Conservation (phyloP, 2,888 invertebrate genomes). For the Chloroclystis v-ata region DNA sequence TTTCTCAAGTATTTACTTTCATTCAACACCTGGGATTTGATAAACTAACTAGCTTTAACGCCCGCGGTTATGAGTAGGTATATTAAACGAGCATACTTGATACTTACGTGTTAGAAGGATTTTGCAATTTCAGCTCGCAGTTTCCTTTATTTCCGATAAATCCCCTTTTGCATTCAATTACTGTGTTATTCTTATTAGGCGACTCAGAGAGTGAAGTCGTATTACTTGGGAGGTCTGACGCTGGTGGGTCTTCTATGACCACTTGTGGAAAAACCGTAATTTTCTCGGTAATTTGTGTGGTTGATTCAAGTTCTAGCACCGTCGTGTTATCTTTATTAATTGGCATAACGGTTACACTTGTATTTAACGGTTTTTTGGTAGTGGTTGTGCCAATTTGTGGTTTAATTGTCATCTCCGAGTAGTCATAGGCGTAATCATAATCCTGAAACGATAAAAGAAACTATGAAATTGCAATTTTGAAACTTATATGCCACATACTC, state of each 20-base stretch:
- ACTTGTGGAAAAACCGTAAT: constrained; percentile 29
- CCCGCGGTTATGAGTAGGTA: too few species aligned
- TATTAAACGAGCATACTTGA: too few species aligned
- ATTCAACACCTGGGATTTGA: too few species aligned
- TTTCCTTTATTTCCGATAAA: constrained; percentile 60
- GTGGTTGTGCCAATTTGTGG: constrained; percentile 71
- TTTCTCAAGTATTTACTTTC: too few species aligned
- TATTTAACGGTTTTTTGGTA: constrained; percentile 61
- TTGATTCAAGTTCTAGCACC: constrained; percentile 26
- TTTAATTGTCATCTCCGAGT: constrained; percentile 84
- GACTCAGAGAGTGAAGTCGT: too few species aligned
- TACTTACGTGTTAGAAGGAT: constrained; percentile 63
- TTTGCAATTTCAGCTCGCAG: constrained; percentile 60
- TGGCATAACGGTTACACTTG: constrained; percentile 33
- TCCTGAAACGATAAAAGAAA: constrained; percentile 69
- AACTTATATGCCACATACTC: too few species aligned
- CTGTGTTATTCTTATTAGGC: constrained; percentile 17
- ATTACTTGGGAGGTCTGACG: too few species aligned
- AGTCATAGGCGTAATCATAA: constrained; percentile 86
- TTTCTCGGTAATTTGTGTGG: constrained; percentile 31
- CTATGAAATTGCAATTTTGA: too few species aligned
- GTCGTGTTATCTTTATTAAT: constrained; percentile 20
- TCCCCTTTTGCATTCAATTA: constrained; percentile 55
- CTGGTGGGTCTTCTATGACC: constrained; percentile 12
- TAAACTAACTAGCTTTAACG: too few species aligned